These are phyloP conservation scores for Petrocephalus schoutedeni DNA, from an alignment of 2,797 vertebrate genomes.

Conservation along the genomic window DNA sequence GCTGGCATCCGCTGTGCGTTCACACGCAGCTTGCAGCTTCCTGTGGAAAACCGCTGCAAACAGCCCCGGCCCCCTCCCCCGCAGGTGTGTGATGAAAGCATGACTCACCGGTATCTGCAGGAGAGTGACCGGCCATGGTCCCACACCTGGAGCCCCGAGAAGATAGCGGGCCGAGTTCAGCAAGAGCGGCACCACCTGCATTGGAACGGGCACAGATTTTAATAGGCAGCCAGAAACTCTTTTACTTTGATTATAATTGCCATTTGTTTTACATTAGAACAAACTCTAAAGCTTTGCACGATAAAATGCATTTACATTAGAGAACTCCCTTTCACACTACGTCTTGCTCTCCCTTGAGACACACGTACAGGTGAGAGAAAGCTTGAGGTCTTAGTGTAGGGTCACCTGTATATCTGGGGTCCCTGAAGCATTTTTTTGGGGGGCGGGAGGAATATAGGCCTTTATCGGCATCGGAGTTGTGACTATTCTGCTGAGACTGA, in stretches of 20 bases:
- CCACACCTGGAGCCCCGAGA: conserved; percentile 35
- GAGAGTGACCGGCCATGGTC: conserved; percentile 34
- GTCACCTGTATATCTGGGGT: not conserved
- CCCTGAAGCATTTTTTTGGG: no score
- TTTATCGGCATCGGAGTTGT: not conserved
- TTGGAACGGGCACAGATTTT: not conserved
- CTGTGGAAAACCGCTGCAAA: not conserved
- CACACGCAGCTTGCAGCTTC: not conserved
- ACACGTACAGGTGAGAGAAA: not conserved
- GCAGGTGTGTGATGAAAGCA: not conserved
- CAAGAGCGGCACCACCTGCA: conserved; percentile 29
- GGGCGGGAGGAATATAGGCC: no score
- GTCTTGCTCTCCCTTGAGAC: not conserved
- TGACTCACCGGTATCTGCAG: conserved; percentile 33
- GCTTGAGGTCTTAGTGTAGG: not conserved
- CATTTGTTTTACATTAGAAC: not conserved
- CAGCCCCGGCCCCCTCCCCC: not conserved
- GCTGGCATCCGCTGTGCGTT: not conserved
- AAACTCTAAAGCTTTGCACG: not conserved
- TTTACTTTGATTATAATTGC: not conserved
- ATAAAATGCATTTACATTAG: no score
- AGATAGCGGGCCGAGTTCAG: conserved; percentile 31
- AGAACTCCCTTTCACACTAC: no score
- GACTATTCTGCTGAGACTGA: not conserved
- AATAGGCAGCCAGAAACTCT: not conserved